Conservation (phyloP, 2,888 invertebrate genomes). For the Ariolimax columbianus region DNA sequence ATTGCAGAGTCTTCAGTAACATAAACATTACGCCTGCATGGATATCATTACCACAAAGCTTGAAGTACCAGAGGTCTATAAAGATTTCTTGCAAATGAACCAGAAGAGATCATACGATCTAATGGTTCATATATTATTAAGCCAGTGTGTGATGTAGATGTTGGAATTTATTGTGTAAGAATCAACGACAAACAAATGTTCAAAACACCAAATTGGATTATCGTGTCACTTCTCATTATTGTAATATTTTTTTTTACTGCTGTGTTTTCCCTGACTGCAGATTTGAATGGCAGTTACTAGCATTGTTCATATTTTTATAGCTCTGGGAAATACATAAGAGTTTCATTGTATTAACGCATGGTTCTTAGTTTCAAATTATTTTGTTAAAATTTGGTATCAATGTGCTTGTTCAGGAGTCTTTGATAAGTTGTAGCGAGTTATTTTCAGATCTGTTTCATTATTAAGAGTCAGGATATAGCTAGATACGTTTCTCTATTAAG, state of each 20-base stretch:
- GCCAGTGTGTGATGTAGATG: conserved; percentile 38
- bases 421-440: conserved; percentile 9
- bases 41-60: conserved; percentile 26
- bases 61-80: conserved; percentile 42
- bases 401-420: conserved; percentile 29
- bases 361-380: conserved; percentile 10
- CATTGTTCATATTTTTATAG: neutral
- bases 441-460: neutral
- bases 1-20: neutral
- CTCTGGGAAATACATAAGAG: neutral
- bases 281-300: conserved; percentile 26
- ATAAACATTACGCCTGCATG: neutral
- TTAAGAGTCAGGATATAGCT: neutral
- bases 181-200: conserved; percentile 50
- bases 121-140: neutral
- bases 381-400: neutral
- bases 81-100: conserved; percentile 30
- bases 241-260: conserved; percentile 38
- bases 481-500: neutral
- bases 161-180: conserved; percentile 50
- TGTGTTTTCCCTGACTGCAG: conserved; percentile 26
- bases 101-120: conserved; percentile 9
- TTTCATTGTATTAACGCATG: conserved; percentile 26
- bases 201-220: conserved; percentile 29
- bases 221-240: conserved; percentile 31